Evolutionary conservation across 2,113 vertebrate species (phyloP).

Genomic region (Scolopax mira): DNA sequence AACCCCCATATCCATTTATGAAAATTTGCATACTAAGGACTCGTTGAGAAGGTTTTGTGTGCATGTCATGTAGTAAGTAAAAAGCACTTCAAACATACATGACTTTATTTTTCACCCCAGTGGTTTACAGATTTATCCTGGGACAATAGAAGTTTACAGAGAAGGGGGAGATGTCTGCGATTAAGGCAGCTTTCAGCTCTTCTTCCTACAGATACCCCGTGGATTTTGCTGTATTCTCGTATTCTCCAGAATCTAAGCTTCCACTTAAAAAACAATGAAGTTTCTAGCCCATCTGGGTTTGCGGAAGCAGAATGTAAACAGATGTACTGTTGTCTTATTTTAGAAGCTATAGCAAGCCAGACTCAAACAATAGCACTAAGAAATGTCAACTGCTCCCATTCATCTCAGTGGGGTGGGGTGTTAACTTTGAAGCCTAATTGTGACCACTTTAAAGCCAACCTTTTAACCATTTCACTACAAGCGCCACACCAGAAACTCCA

Average conservation of each 20-base stretch:
- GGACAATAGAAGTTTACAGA: constrained; percentile 19
- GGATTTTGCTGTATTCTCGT: constrained; percentile 50
- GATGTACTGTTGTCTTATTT: constrained; percentile 71
- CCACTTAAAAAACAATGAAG: constrained; percentile 56
- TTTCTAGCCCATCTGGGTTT: constrained; percentile 65
- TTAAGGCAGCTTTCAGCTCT: constrained; percentile 29
- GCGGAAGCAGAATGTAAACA: constrained; percentile 70
- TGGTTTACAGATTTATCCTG: background rate
- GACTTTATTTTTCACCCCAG: background rate
- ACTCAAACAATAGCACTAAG: constrained; percentile 70
- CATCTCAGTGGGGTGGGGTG: constrained; percentile 68
- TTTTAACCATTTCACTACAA: constrained; percentile 67
- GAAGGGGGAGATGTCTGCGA: background rate
- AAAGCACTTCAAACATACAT: background rate
- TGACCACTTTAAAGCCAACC: constrained; percentile 61
- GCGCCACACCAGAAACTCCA: background rate
- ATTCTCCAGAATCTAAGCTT: constrained; percentile 51
- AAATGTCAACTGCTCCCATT: constrained; percentile 70
- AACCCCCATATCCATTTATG: background rate
- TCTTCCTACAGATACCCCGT: constrained; percentile 56
- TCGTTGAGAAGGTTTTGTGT: background rate
- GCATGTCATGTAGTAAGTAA: background rate
- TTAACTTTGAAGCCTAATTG: constrained; percentile 73
- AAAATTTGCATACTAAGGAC: background rate
- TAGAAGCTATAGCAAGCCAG: constrained; percentile 64